phyloP scores from a whole-genome alignment of 2,888 invertebrate species.

The Heliconius hortense region DNA sequence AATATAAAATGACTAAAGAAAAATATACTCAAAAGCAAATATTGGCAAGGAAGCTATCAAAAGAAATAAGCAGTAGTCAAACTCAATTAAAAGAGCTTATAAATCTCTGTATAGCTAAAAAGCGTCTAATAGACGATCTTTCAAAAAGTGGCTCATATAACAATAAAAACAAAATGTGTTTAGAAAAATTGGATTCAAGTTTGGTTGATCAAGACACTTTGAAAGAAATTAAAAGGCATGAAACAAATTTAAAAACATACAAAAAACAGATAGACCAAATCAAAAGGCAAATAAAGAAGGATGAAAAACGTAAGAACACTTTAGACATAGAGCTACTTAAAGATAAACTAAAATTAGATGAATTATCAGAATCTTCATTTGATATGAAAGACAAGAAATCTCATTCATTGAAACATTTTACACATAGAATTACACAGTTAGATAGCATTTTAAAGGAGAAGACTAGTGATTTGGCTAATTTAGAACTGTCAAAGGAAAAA shows the following conservation, averaged over 20 bases:
- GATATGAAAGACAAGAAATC: conserved; percentile 82
- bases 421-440: conserved; percentile 85
- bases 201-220: conserved; percentile 80
- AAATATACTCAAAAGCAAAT: conserved; percentile 78
- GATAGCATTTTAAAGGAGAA: conserved; percentile 87
- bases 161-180: conserved; percentile 64
- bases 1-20: conserved; percentile 79
- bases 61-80: conserved; percentile 85
- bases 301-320: conserved; percentile 86
- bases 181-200: conserved; percentile 83
- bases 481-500: conserved; percentile 81
- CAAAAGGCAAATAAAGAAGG: conserved; percentile 87
- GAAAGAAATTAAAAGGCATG: conserved; percentile 87
- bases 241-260: conserved; percentile 87
- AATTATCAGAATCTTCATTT: conserved; percentile 76
- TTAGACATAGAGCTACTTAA: conserved; percentile 85
- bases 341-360: conserved; percentile 77
- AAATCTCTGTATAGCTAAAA: conserved; percentile 84
- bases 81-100: conserved; percentile 88
- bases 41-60: conserved; percentile 72
- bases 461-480: conserved; percentile 84
- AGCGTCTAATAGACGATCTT: conserved; percentile 87
- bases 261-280: conserved; percentile 89
- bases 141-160: conserved; percentile 65
- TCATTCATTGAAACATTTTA: conserved; percentile 83